Base-by-base conservation (phyloP, 1,140 invertebrate species). In the Vollenhovia emeryi region DNA sequence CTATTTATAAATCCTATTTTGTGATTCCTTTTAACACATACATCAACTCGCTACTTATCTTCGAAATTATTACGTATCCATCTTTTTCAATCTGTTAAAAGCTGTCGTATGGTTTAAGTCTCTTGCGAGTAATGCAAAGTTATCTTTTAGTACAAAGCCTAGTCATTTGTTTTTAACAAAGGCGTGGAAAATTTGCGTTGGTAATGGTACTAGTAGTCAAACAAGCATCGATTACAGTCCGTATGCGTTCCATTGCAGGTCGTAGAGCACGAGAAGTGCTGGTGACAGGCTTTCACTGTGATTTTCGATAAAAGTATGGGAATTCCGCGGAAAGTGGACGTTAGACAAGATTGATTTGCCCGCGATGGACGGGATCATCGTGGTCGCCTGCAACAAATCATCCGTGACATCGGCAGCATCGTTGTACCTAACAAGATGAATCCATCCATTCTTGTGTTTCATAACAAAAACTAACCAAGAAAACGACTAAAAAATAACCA, bases 261-360 rank as follows among this genome's bases (percentile, higher is more conserved):
- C 4, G 11, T n/a, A 82, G 21, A 71, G 36, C 18, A 18, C 36
- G 50, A 80, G 18, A 80, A 36, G 21, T 24, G 43, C 6, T 36
- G 13, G 18, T 80, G 45, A 75, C 40, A 68, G 43, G 73, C 91
- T 91, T 91, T 92, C 89, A 87, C 90, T 83, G 21, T 7, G 40
- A 86, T 91, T 91, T 91, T 86, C 48, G 62, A 82, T 86, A 78
- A 68, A 82, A 85, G 45, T 60, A 36, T 5, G 21, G 8, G 50
- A 75, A 89, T 78, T 71, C 48, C 52, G 30, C 91, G 85, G 88
- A 92, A 91, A 92, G 89, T 90, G 59, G 68, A 86, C 15, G 76
- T 85, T 68, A 33, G 45, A 21, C n/a, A 18, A 18, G 11, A 40
- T 62, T 79, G 45, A 84, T 68, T 85, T 18, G n/a, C 1, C 8